These are phyloP conservation scores for Carassius carassius DNA, from an alignment of 2,113 vertebrate species.

Conservation along the genomic window DNA sequence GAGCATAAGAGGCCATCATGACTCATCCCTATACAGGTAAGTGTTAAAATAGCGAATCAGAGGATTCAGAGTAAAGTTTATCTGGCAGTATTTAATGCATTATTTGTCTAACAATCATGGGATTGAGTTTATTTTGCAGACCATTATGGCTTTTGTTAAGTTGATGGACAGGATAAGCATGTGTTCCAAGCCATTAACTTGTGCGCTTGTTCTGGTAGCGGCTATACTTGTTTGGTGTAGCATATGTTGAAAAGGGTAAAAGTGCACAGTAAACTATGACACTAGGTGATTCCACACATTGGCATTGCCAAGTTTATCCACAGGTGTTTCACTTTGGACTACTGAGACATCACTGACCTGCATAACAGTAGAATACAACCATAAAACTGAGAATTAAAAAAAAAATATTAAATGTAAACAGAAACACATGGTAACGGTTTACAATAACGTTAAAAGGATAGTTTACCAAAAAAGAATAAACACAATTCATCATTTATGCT, in stretches of 20 bases:
- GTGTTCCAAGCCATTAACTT: slow-evolving; percentile 71
- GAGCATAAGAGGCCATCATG: background rate
- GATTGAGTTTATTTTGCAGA: slow-evolving; percentile 72
- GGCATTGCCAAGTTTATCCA: background rate
- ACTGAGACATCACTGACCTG: background rate
- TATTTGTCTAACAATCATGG: slow-evolving; percentile 75
- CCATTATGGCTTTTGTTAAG: slow-evolving; percentile 75
- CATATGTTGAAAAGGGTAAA: slow-evolving; percentile 6
- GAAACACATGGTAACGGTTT: background rate
- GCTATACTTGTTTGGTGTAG: slow-evolving; percentile 36
- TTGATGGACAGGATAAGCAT: slow-evolving; percentile 72
- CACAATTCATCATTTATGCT: background rate
- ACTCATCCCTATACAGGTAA: background rate
- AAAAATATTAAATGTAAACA: background rate
- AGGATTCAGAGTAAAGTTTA: slow-evolving; percentile 59
- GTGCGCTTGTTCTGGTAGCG: slow-evolving; percentile 70
- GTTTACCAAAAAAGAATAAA: background rate
- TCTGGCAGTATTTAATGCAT: slow-evolving; percentile 73
- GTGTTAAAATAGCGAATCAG: background rate
- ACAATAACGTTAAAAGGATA: background rate
- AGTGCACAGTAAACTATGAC: slow-evolving; percentile 14
- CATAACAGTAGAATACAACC: background rate
- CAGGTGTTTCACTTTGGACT: background rate
- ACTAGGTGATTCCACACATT: background rate
- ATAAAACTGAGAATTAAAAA: background rate